Conservation (phyloP, 2,888 invertebrate species). For the Brenthis daphne region DNA sequence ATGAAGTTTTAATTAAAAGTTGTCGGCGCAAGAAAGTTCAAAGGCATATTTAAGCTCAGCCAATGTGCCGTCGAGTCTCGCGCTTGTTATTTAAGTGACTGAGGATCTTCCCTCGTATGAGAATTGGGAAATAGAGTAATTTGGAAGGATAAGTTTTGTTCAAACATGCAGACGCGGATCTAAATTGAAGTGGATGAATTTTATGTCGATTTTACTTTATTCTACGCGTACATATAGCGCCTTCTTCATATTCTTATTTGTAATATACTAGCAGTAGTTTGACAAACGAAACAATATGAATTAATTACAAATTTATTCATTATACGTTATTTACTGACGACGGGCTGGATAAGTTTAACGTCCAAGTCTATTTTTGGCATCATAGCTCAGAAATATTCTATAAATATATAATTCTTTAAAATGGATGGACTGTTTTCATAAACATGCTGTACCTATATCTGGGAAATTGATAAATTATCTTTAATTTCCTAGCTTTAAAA, state of each 20-base stretch:
- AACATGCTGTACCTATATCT: too few relatives aligned
- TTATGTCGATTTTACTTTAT: slow-evolving; percentile 1
- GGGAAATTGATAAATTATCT: too few relatives aligned
- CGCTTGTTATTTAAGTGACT: slow-evolving; percentile 4
- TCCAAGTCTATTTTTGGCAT: too few relatives aligned
- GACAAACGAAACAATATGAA: too few relatives aligned
- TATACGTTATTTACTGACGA: too few relatives aligned
- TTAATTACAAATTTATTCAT: too few relatives aligned
- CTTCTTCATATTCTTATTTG: neutral
- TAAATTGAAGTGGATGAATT: neutral
- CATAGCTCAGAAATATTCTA: too few relatives aligned
- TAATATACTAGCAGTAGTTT: too few relatives aligned
- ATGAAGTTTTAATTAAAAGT: slow-evolving; percentile 18
- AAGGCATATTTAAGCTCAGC: neutral
- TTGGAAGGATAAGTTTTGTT: slow-evolving; percentile 3
- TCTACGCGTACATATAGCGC: neutral
- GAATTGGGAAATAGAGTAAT: slow-evolving; percentile 6
- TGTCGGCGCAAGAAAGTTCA: slow-evolving; percentile 4
- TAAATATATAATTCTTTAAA: too few relatives aligned
- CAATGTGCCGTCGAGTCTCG: neutral
- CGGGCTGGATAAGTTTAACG: too few relatives aligned
- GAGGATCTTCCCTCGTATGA: neutral
- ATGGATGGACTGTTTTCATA: neutral
- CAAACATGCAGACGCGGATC: neutral
- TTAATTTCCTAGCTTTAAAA: too few relatives aligned